Percentiles rank a stretch among this genome's conserved stretches.
Evolutionary conservation across 2,888 invertebrate species (phyloP).

Genomic region (Tetrapedia diversipes): DNA sequence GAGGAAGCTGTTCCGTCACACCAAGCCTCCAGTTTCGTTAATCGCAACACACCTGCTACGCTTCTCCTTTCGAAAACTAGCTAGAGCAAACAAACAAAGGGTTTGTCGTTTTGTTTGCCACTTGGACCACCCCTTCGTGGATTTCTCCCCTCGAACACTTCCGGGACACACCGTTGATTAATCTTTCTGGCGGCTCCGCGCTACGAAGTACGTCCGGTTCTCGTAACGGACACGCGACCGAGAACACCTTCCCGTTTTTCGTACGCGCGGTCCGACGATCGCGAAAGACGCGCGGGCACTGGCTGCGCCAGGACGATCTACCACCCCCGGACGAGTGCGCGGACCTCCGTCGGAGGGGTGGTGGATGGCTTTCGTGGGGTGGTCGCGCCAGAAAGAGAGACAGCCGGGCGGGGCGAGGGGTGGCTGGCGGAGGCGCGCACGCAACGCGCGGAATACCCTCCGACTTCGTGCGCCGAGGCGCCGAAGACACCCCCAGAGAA

Average conservation of each 20-base stretch:
- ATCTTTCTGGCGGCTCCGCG: neutral
- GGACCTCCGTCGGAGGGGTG: slow-evolving; percentile 65
- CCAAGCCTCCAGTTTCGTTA: neutral
- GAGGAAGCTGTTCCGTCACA: neutral
- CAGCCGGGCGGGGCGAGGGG: neutral
- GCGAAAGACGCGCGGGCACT: slow-evolving; percentile 82
- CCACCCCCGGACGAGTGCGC: slow-evolving; percentile 74
- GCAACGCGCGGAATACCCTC: slow-evolving; percentile 41
- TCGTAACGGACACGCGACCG: slow-evolving; percentile 57
- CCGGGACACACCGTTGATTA: neutral
- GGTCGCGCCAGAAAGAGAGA: slow-evolving; percentile 39
- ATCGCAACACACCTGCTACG: neutral
- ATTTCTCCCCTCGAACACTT: neutral
- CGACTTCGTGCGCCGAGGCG: slow-evolving; percentile 21
- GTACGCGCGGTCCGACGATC: slow-evolving; percentile 79
- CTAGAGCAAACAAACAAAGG: too few relatives aligned
- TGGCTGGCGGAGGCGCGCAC: slow-evolving; percentile 41
- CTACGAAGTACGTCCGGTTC: neutral
- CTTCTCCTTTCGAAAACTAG: too few relatives aligned
- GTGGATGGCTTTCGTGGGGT: slow-evolving; percentile 69
- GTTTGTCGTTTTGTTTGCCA: too few relatives aligned
- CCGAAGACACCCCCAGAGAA: slow-evolving; percentile 39
- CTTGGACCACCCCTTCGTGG: neutral
- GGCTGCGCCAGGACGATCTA: slow-evolving; percentile 75
- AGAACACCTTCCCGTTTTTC: slow-evolving; percentile 65